These are phyloP conservation scores for Cygnus olor DNA, from an alignment of 2,797 vertebrate species.

Conservation along the genomic window DNA sequence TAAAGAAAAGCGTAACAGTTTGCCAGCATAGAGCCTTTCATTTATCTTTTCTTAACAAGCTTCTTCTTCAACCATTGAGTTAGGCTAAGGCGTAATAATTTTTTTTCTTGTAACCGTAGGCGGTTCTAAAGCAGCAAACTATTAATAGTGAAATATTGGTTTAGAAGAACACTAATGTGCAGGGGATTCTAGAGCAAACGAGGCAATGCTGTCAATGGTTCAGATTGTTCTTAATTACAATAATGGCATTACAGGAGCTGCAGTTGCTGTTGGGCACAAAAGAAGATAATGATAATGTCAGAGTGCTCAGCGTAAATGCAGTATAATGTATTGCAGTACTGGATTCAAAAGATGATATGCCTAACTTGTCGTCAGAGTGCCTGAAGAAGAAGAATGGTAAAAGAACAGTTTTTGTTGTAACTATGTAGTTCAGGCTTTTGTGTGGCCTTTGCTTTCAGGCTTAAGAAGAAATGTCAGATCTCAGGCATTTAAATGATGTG, in stretches of 20 bases:
- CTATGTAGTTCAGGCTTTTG: neutral
- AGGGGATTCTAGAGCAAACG: constrained; percentile 51
- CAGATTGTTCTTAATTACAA: constrained; percentile 73
- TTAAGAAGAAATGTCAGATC: neutral
- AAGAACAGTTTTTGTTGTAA: neutral
- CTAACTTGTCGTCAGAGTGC: constrained; percentile 51
- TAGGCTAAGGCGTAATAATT: neutral
- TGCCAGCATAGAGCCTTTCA: constrained; percentile 7
- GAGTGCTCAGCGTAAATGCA: constrained; percentile 52
- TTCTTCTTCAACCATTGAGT: neutral
- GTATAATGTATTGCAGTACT: constrained; percentile 49
- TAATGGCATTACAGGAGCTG: constrained; percentile 53
- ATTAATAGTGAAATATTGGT: constrained; percentile 66
- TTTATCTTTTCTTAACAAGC: constrained; percentile 32
- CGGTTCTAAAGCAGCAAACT: constrained; percentile 51
- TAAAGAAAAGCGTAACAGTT: constrained; percentile 23
- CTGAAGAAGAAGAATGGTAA: constrained; percentile 50
- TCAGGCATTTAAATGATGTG: neutral
- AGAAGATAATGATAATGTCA: constrained; percentile 59
- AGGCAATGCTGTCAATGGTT: constrained; percentile 60
- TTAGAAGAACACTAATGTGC: constrained; percentile 57
- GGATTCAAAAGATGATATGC: constrained; percentile 60
- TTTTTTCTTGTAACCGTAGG: constrained; percentile 27
- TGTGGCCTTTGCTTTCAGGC: neutral
- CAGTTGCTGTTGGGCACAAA: constrained; percentile 63